Percentiles rank a stretch among this genome's conserved stretches.
These are phyloP conservation scores for Eulemur mongoz DNA, from an alignment of 2,797 vertebrate genomes.

Conservation along the genomic window DNA sequence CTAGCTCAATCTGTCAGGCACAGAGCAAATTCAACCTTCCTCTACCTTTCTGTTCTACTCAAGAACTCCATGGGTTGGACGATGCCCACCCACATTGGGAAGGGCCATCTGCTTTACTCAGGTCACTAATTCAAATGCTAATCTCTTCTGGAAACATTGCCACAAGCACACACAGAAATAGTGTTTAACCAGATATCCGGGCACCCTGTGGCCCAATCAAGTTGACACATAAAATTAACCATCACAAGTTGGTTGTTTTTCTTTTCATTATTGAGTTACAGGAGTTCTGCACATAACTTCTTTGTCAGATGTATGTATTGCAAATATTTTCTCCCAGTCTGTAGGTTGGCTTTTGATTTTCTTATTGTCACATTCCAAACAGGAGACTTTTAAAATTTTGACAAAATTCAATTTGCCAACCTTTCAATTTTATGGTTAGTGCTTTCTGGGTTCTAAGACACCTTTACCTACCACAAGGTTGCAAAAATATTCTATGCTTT, in stretches of 20 bases:
- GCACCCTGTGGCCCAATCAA: neutral
- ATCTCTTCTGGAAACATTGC: neutral
- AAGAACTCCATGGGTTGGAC: neutral
- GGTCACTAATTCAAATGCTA: neutral
- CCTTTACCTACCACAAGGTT: too few relatives aligned
- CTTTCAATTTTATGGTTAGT: neutral
- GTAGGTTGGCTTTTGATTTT: too few relatives aligned
- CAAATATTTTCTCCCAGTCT: too few relatives aligned
- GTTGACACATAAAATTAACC: neutral
- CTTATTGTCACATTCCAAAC: too few relatives aligned
- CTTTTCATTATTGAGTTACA: neutral
- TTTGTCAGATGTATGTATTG: too few relatives aligned
- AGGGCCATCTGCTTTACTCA: neutral
- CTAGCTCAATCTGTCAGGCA: neutral
- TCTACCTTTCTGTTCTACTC: neutral
- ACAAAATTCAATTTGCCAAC: neutral
- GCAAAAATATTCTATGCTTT: too few relatives aligned
- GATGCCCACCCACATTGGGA: neutral
- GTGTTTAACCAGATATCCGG: neutral
- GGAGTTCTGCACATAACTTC: too few relatives aligned
- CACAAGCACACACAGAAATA: neutral
- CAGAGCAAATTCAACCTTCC: neutral
- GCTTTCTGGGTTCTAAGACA: neutral
- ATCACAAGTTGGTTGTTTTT: neutral
- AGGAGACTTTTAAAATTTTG: too few relatives aligned